Conservation (phyloP, 2,797 vertebrate genomes). For the Hypotaenidia philippensis region DNA sequence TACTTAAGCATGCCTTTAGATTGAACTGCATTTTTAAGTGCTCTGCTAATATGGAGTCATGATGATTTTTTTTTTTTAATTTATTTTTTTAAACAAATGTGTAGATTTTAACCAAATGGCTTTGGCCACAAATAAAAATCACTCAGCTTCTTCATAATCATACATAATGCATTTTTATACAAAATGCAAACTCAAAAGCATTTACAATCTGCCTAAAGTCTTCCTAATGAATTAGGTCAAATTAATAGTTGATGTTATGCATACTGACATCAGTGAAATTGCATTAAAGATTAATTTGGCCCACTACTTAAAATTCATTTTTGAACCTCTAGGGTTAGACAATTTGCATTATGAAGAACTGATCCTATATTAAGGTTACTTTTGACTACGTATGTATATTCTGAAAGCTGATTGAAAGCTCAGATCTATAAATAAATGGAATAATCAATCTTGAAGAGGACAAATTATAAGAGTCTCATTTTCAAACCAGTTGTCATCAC, state of each 20-base stretch:
- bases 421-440: neutral
- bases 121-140: constrained; percentile 33
- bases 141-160: constrained; percentile 23
- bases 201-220: constrained; percentile 56
- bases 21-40: neutral
- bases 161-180: constrained; percentile 31
- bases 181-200: constrained; percentile 27
- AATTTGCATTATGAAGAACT: constrained; percentile 42
- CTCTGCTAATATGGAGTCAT: neutral
- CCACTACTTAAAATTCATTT: constrained; percentile 44
- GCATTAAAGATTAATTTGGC: constrained; percentile 64
- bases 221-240: constrained; percentile 64
- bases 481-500: neutral
- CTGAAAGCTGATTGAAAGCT: neutral
- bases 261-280: constrained; percentile 66
- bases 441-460: neutral
- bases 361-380: neutral
- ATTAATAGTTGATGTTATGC: constrained; percentile 61
- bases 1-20: neutral
- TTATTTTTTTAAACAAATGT: neutral
- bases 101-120: constrained; percentile 4
- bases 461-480: neutral
- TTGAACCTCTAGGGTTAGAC: constrained; percentile 48
- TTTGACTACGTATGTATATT: neutral
- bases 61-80: neutral